These are phyloP conservation scores for Trematocara variabile DNA, from an alignment of 2,113 vertebrate species.

Conservation along the genomic window DNA sequence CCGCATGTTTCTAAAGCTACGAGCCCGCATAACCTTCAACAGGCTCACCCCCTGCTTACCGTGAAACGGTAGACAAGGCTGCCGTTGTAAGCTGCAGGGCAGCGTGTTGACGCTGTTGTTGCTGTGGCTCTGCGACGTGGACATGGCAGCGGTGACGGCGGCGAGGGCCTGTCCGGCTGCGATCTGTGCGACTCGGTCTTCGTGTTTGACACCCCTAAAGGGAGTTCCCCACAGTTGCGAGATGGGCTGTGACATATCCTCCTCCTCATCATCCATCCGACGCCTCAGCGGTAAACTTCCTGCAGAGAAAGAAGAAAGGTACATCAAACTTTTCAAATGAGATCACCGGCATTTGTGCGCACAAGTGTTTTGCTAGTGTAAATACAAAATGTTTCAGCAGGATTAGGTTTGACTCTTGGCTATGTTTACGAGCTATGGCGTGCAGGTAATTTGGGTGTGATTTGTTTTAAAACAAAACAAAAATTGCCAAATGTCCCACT, in stretches of 20 bases:
- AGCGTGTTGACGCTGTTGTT: conserved; percentile 45
- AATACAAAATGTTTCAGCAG: not conserved
- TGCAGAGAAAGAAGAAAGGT: not conserved
- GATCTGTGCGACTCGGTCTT: conserved; percentile 42
- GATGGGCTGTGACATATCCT: conserved; percentile 70
- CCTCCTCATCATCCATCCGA: conserved; percentile 75
- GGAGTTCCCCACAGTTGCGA: conserved; percentile 58
- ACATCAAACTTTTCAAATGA: conserved; percentile 2
- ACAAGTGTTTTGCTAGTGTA: not conserved
- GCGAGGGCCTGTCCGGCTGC: conserved; percentile 33
- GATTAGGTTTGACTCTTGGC: not conserved
- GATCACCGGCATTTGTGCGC: not conserved
- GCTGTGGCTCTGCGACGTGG: conserved; percentile 36
- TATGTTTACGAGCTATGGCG: not conserved
- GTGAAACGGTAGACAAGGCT: conserved; percentile 51
- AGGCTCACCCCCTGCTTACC: conserved; percentile 41
- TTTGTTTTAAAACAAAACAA: conserved; percentile 13
- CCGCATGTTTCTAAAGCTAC: not conserved
- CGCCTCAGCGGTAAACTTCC: conserved; percentile 67
- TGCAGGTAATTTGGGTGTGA: not conserved
- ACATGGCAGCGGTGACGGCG: conserved; percentile 22
- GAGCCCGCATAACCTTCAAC: not conserved
- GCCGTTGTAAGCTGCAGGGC: conserved; percentile 41
- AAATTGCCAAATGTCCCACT: conserved; percentile 11
- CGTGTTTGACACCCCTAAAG: conserved; percentile 59